These are phyloP conservation scores for Menidia menidia DNA, from an alignment of 2,797 vertebrate genomes.

Conservation along the genomic window DNA sequence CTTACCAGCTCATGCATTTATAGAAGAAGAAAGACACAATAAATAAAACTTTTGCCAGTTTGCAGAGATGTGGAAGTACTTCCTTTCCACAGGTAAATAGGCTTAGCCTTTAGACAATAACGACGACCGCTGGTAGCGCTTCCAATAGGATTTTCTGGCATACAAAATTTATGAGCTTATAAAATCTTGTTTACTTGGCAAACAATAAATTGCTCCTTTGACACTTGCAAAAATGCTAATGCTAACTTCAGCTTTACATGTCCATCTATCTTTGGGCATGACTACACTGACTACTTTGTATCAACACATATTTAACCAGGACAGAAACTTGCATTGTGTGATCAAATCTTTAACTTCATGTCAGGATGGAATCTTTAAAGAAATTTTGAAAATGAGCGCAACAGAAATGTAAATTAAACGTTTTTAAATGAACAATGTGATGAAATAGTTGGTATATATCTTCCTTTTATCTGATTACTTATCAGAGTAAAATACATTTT, in stretches of 20 bases:
- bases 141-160: background rate
- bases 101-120: background rate
- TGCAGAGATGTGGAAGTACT: background rate
- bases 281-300: background rate
- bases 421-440: no score
- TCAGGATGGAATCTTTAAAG: background rate
- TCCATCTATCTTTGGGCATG: background rate
- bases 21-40: background rate
- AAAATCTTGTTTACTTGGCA: background rate
- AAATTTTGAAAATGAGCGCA: background rate
- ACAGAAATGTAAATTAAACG: background rate
- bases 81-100: background rate
- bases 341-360: background rate
- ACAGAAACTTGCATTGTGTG: background rate
- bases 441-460: no score
- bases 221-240: no score
- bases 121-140: background rate
- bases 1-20: background rate
- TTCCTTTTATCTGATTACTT: no score
- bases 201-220: background rate
- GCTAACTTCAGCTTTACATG: no score
- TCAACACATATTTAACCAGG: background rate
- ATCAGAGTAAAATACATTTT: no score
- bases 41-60: background rate
- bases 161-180: background rate